These are phyloP conservation scores for Pseudochirops corinnae DNA, from an alignment of 2,797 vertebrate genomes.

Conservation along the genomic window DNA sequence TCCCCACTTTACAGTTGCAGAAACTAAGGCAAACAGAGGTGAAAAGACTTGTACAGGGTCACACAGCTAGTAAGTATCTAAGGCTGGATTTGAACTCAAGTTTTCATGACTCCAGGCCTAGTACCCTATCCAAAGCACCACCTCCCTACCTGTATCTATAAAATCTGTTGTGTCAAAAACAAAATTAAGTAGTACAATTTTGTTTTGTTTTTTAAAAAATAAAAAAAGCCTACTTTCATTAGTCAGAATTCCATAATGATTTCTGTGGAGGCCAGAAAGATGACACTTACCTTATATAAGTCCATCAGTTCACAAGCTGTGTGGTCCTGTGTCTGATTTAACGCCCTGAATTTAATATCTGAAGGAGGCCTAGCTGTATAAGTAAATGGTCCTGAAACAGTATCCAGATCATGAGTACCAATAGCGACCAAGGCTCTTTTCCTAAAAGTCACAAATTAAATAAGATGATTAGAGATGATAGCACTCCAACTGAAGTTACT, in stretches of 20 bases:
- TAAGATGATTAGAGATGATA: not conserved
- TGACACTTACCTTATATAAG: constrained; percentile 91
- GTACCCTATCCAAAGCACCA: not conserved
- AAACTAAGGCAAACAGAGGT: not conserved
- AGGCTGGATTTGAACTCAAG: not conserved
- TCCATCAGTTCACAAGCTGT: constrained; percentile 94
- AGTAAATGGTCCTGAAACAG: constrained; percentile 95
- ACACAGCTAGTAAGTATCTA: not conserved
- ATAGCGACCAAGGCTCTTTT: constrained; percentile 96
- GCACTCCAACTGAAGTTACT: not conserved
- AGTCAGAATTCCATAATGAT: not conserved
- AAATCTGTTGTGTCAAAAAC: not conserved
- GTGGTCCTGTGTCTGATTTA: constrained; percentile 94
- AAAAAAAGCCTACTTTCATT: not conserved
- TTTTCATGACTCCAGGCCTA: not conserved
- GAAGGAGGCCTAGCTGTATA: constrained; percentile 93
- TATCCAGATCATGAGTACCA: constrained; percentile 96
- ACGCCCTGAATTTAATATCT: constrained; percentile 94
- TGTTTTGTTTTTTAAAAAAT: not conserved
- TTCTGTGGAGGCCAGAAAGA: constrained; percentile 30
- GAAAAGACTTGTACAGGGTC: not conserved
- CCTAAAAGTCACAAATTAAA: constrained; percentile 82
- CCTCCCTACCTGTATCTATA: not conserved
- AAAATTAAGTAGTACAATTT: not conserved
- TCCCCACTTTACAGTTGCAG: not conserved